Evolutionary conservation across 2,113 vertebrate genomes (phyloP).

Genomic region (Miniopterus natalensis): DNA sequence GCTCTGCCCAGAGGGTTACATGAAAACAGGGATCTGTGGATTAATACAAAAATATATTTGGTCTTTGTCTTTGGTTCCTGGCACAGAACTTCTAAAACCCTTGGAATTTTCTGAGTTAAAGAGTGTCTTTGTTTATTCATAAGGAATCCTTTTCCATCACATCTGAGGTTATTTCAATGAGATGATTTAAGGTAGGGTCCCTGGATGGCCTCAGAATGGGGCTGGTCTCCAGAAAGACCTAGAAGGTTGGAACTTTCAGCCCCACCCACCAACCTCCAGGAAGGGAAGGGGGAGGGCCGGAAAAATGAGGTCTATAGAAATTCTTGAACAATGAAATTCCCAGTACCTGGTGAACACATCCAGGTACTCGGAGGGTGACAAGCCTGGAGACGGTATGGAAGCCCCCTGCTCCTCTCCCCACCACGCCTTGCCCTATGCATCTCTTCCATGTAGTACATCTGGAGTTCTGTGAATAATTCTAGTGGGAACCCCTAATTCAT

Average conservation of each 20-base stretch:
- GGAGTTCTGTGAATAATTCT: not conserved
- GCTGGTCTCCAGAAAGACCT: not conserved
- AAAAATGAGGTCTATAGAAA: not conserved
- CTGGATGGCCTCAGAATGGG: not conserved
- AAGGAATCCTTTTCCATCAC: not conserved
- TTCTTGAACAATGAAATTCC: not conserved
- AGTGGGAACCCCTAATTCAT: not conserved
- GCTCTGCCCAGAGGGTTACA: not conserved
- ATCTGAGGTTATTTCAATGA: not conserved
- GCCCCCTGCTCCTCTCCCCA: not conserved
- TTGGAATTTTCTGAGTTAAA: not conserved
- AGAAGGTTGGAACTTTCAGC: not conserved
- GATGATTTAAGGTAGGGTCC: not conserved
- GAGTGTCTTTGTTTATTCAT: not conserved
- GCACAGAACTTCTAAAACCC: not conserved
- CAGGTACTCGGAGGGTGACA: not conserved
- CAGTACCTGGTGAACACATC: not conserved
- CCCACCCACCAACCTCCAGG: not conserved
- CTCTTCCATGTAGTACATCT: not conserved
- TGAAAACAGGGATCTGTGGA: not conserved
- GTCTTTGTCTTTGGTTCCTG: not conserved
- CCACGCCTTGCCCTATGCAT: not conserved
- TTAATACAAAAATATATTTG: not conserved
- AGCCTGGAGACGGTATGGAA: not conserved
- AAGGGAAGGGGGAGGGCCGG: not conserved